Base-by-base conservation (phyloP, 30 jellyfish, hydroid and myxozoan genomes). In the Aurelia aurita complex sp. Pacific region DNA sequence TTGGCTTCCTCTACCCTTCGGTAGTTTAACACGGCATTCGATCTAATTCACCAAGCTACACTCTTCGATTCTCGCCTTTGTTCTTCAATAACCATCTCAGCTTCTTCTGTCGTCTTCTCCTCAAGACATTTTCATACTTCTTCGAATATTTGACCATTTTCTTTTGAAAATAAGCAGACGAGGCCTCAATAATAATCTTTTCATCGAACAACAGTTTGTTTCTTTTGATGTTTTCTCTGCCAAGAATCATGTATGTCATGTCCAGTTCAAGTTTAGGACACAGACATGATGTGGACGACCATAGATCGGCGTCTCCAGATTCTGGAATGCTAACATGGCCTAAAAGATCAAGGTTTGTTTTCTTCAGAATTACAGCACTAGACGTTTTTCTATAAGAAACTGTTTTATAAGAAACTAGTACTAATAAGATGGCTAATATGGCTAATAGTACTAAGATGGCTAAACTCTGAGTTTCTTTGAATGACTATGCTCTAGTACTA, bases 261-360 rank as follows among this genome's bases (percentile, higher is more conserved):
- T 74, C 94, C 61, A 85, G 52, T 42, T 73, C 54, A 29, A 85
- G 61, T 23, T 52, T 51, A 10, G 87, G 87, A 66, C 94, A 85
- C 61, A 64, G 34, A 71, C 94, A 85, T 17, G 76, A 23, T 15
- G 76, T 46, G 10, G 62, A 11, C 0, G 94, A 85, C 76, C 74
- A 63, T 5, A 85, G 72, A 15, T 74, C 67, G 4, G 73, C 68
- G 69, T 6, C 40, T 23, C 88, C 83, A 3, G 85, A 68, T 1
- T 1, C 16, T 3, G 80, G 68, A 3, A 61, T 64, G 13, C 43
- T 36, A 34, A 71, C 83, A 16, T 35, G 42, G 43, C 91, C 91
- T 82, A 60, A 17, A 34, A 35, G 14, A 46, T 4, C 2, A 61
- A 61, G 34, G 5, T 17, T 61, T 17, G 70, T 0, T 61, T 1